These are phyloP conservation scores for Sterna hirundo DNA, from an alignment of 2,113 vertebrate genomes.

Conservation along the genomic window DNA sequence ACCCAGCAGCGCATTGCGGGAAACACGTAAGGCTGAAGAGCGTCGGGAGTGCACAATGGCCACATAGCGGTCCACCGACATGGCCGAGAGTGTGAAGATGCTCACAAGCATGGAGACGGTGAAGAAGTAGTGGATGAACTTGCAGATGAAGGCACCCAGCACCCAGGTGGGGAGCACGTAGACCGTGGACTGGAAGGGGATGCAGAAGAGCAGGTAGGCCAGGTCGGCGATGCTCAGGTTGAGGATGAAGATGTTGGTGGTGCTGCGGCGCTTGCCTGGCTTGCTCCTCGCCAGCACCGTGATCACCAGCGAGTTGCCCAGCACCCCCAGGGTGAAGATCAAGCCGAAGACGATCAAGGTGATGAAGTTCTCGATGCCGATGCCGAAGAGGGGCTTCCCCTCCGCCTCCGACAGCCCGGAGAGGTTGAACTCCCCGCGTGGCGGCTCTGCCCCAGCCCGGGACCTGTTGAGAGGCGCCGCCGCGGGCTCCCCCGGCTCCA, in stretches of 20 bases:
- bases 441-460: not conserved
- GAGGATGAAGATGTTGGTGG: slow-evolving; percentile 95
- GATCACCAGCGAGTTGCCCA: slow-evolving; percentile 96
- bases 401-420: not conserved
- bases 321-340: slow-evolving; percentile 90
- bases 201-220: slow-evolving; percentile 94
- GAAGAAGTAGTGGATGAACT: slow-evolving; percentile 95
- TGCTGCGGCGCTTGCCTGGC: slow-evolving; percentile 87
- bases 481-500: slow-evolving; percentile 52
- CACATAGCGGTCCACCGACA: slow-evolving; percentile 96
- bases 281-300: slow-evolving; percentile 89
- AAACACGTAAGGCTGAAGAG: slow-evolving; percentile 84
- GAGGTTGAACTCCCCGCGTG: slow-evolving; percentile 29
- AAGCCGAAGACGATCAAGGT: slow-evolving; percentile 87
- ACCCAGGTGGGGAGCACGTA: slow-evolving; percentile 92
- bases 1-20: slow-evolving; percentile 84
- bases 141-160: slow-evolving; percentile 93
- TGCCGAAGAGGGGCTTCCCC: slow-evolving; percentile 74
- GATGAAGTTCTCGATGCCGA: slow-evolving; percentile 89
- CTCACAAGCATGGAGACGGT: slow-evolving; percentile 97
- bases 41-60: slow-evolving; percentile 96
- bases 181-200: slow-evolving; percentile 94
- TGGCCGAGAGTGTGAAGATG: slow-evolving; percentile 94
- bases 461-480: slow-evolving; percentile 58
- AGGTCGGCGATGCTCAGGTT: slow-evolving; percentile 96